Percentiles rank a stretch among this genome's conserved stretches.
Evolutionary conservation across 2,888 invertebrate genomes (phyloP).

Genomic region (Callimorpha dominula): DNA sequence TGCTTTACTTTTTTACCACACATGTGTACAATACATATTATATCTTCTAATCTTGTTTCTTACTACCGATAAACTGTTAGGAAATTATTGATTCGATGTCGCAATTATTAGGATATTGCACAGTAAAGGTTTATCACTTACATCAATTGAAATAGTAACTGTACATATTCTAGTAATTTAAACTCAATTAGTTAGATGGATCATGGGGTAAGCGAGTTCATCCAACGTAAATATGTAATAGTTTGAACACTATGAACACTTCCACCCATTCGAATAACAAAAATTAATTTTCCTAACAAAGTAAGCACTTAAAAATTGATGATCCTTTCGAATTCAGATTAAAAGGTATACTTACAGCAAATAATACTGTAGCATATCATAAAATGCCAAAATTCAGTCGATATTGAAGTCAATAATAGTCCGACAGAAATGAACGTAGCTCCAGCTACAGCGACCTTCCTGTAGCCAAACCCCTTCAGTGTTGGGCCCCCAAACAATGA

Average conservation of each 20-base stretch:
- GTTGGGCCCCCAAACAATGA: conserved; percentile 89
- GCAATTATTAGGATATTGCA: background rate
- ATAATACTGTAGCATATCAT: conserved; percentile 89
- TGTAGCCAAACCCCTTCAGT: conserved; percentile 87
- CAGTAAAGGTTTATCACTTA: background rate
- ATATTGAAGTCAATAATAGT: conserved; percentile 86
- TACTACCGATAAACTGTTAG: background rate
- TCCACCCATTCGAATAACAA: too few relatives aligned
- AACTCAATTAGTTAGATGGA: too few relatives aligned
- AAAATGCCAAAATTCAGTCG: conserved; percentile 86
- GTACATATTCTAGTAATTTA: too few relatives aligned
- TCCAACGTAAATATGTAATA: too few relatives aligned
- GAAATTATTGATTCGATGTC: background rate
- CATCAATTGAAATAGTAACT: background rate
- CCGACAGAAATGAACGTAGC: conserved; percentile 85
- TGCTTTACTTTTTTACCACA: too few relatives aligned
- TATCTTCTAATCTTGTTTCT: too few relatives aligned
- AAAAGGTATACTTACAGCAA: conserved; percentile 86
- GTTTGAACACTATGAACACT: too few relatives aligned
- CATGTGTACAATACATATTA: too few relatives aligned
- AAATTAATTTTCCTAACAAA: background rate
- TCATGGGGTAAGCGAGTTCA: too few relatives aligned
- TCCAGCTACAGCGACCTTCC: conserved; percentile 88
- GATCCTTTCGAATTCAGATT: background rate
- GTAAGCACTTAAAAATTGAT: too few relatives aligned